These are phyloP conservation scores for Poecilobothrus nobilitatus DNA, from an alignment of 2,888 invertebrate species.

Conservation along the genomic window DNA sequence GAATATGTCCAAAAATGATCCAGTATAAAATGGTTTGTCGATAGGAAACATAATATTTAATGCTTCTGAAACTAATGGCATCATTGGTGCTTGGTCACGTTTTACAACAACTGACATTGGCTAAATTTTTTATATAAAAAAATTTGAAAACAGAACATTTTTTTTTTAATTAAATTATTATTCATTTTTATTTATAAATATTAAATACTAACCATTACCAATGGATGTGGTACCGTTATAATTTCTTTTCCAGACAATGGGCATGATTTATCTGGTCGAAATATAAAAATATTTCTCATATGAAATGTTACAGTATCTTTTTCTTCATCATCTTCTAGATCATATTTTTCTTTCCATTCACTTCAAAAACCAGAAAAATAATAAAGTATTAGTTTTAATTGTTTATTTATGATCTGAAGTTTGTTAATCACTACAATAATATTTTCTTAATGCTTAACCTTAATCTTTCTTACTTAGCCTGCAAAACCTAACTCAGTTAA, in stretches of 20 bases:
- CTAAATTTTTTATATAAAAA: slow-evolving; percentile 21
- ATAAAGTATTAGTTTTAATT: background rate
- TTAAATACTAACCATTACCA: slow-evolving; percentile 53
- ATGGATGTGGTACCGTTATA: slow-evolving; percentile 59
- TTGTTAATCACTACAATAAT: slow-evolving; percentile 3
- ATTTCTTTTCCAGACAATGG: slow-evolving; percentile 64
- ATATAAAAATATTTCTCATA: slow-evolving; percentile 56
- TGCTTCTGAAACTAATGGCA: slow-evolving; percentile 57
- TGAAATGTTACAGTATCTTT: slow-evolving; percentile 65
- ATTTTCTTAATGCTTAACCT: background rate
- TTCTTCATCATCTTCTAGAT: slow-evolving; percentile 58
- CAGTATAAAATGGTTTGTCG: slow-evolving; percentile 46
- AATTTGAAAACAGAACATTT: background rate
- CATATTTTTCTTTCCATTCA: slow-evolving; percentile 71
- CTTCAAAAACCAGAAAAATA: slow-evolving; percentile 41
- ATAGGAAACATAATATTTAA: slow-evolving; percentile 59
- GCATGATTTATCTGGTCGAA: slow-evolving; percentile 52
- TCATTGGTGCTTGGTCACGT: slow-evolving; percentile 54
- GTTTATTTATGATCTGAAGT: background rate
- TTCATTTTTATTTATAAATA: background rate
- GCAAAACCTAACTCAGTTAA: too few species aligned
- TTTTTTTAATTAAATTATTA: background rate
- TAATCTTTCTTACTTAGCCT: too few species aligned
- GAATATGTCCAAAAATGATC: slow-evolving; percentile 59
- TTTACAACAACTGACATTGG: slow-evolving; percentile 44